Evolutionary conservation across 2,888 invertebrate genomes (phyloP), one percentile per base, ranked within the genome.

Genomic region (Spodoptera picta): DNA sequence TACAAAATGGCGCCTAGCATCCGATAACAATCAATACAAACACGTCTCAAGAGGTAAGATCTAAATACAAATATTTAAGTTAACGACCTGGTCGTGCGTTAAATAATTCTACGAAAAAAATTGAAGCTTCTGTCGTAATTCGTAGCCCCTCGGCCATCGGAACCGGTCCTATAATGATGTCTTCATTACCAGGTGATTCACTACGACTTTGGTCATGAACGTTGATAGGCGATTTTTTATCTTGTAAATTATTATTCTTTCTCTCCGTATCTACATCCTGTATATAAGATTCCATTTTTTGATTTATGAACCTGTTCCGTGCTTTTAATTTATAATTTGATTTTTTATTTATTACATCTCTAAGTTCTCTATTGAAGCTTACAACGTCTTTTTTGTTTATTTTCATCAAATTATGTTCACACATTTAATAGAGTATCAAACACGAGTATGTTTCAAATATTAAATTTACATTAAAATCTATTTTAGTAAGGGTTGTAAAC

Each of bases 91-190:
- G 49, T 42, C 54, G 59, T 61, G 70, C 57, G 65, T 69, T 76
- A 61, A 68, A 70, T 65, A 67, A 58, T 59, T 48, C 57, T 48
- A 62, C 31, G 55, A 65, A 75, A 60, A 69, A 63, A 55, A 19
- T 62, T 27, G 59, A 66, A 61, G 67, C 69, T 69, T 74, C 69
- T 78, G 65, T 63, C 67, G 60, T 68, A 73, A 69, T 67, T 51
- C 66, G 51, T 74, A 64, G 75, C 56, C 75, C 70, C 62, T 71
- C 63, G 61, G 60, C 79, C 81, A 84, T 83, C 70, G 75, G 76
- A 90, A 93, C 94, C 93, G 92, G 94, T 93, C 92, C 78, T 63
- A 75, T 87, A 88, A 90, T 89, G 88, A 93, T 92, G 92, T 92
- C 93, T 93, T 93, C 91, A 93, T 93, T 91, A 92, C 86, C 79